Evolutionary conservation across 1,140 invertebrate genomes (phyloP), one percentile per base, ranked within the genome.

Genomic region (Spodoptera litura): DNA sequence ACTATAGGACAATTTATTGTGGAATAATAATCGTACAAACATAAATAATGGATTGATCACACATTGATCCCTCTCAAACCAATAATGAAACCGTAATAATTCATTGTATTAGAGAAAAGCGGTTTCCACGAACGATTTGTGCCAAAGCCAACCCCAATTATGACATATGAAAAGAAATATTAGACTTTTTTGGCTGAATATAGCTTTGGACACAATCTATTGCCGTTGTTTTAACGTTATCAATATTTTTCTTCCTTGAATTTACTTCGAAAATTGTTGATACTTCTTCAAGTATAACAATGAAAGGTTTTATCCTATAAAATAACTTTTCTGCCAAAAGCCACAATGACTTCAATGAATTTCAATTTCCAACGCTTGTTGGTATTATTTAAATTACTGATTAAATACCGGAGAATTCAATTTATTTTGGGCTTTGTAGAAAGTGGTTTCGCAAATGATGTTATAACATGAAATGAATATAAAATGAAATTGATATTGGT

Each of bases 401-500:
- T 20, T 44, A 66, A 51, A 66, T 11, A 15, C 15, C 3, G 25
- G n/a, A 15, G 15, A 15, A 62, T 44, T 49, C 15, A 13, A 66
- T 15, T 66, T 49, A 66, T 49, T 12, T 49, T 35, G 62, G 35
- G 61, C 35, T 20, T 66, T 49, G 8, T 38, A 66, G 3, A 20
- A 49, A 44, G 20, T 25, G 49, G 38, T 25, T 38, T 49, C 9
- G 20, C 9, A n/a, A 49, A 38, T 66, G 62, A 15, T 49, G 11
- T 25, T 13, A 44, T 44, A 44, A 44, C 38, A 61, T 15, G 55
- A 2, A 3, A 13, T 44, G n/a, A 44, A 38, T 38, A 64, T 49
- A 9, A 66, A 66, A 66, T 10, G 38, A 66, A 49, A 49, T 66
- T 66, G 62, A 15, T 62, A 15, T 62, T 15, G 31, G 38, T 66